Evolutionary conservation across 2,797 vertebrate genomes (phyloP), one percentile per base, ranked within the genome.

Genomic region (Denticeps clupeoides): DNA sequence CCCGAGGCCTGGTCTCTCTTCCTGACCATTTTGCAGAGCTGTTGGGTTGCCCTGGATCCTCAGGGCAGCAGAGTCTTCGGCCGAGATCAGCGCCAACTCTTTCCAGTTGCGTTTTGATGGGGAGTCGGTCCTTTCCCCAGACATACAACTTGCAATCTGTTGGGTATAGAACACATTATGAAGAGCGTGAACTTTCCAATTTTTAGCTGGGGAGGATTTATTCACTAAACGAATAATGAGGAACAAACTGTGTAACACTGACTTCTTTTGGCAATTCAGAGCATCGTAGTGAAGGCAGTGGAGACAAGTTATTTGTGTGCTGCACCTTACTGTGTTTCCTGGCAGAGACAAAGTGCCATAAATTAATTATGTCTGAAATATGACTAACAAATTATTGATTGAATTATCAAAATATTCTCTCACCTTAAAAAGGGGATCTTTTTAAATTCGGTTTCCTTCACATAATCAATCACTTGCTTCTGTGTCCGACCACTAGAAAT

Each of bases 271-370:
- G 88, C 85, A 91, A 89, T 83, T 94, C 85, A 68, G 85, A 80
- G 62, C 80, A 84, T 62, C 74, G 77, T 41, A 87, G 88, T 52
- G 82, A 78, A 71, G 86, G 82, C 76, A 90, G 74, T 4, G 81
- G 71, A 27, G 85, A 87, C 62, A 88, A 67, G 71, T 81, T 88
- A 58, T 82, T 81, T 75, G 87, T 78, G 63, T 85, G 90, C 65
- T 88, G 89, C 64, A 97, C 85, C 75, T 89, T 90, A 77, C 93
- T 99, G 82, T 97, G 93, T 79, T 97, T 97, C 80, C 95, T 99
- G 62, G 40, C 62, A 69, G 58, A 72, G 52, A 52, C 46, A 19
- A 11, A 21, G 48, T 9, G 12, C 2, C 22, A n/a, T 19, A 11
- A 2, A 5, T 5, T 56, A n/a, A 24, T 50, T 55, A 49, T 12